Evolutionary conservation across 2,888 invertebrate genomes (phyloP).

Genomic region (Mantis religiosa): DNA sequence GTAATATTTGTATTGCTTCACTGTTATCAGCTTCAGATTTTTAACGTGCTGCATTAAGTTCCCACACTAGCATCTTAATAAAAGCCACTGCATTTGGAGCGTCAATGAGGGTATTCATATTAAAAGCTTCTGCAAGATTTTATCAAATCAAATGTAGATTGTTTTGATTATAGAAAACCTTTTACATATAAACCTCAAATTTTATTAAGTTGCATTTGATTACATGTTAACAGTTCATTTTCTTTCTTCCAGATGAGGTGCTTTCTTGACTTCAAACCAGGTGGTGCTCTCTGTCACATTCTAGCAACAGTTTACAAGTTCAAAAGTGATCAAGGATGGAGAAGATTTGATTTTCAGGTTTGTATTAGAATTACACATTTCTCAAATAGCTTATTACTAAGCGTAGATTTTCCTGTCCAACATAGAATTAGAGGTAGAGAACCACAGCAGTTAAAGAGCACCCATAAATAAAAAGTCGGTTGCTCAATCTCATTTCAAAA

Average conservation of each 20-base stretch:
- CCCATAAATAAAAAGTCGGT: no score
- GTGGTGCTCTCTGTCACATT: constrained; percentile 89
- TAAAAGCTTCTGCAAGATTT: background rate
- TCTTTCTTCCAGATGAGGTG: constrained; percentile 73
- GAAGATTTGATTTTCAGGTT: constrained; percentile 89
- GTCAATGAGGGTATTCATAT: no score
- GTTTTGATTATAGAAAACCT: background rate
- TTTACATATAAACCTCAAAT: background rate
- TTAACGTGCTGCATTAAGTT: no score
- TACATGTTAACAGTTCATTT: constrained; percentile 8
- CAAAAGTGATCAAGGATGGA: constrained; percentile 93
- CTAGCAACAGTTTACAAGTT: constrained; percentile 91
- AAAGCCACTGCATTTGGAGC: no score
- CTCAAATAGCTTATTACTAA: background rate
- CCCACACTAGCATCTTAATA: no score
- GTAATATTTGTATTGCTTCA: no score
- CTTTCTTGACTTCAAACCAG: constrained; percentile 93
- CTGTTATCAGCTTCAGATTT: no score
- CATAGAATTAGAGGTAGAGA: no score
- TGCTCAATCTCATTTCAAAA: no score
- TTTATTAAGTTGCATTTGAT: background rate
- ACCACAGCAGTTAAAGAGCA: no score
- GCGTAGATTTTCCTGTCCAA: no score
- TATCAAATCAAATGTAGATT: no score
- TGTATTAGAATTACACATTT: constrained; percentile 39